These are phyloP conservation scores for Danaus melanippus DNA, from an alignment of 1,140 invertebrate genomes.

Conservation along the genomic window DNA sequence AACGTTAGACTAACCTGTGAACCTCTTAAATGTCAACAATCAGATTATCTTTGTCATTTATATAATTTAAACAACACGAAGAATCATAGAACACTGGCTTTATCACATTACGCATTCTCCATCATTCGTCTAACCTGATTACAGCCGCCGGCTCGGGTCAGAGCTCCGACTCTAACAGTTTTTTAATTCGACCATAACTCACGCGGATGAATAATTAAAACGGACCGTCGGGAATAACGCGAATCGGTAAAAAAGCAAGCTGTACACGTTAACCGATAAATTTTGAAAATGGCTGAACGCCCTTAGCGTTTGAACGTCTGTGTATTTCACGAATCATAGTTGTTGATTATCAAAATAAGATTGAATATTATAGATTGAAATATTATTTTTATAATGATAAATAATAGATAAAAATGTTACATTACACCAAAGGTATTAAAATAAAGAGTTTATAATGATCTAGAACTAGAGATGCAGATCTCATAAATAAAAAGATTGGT, in stretches of 20 bases:
- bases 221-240: slow-evolving; percentile 54
- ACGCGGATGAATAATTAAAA: slow-evolving; percentile 72
- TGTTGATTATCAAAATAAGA: too few species aligned
- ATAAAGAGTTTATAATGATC: too few species aligned
- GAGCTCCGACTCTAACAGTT: slow-evolving; percentile 69
- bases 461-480: too few species aligned
- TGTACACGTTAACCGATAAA: slow-evolving; percentile 49
- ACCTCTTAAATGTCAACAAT: too few species aligned
- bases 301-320: slow-evolving; percentile 42
- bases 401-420: too few species aligned
- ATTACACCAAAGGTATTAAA: too few species aligned
- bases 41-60: too few species aligned
- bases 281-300: slow-evolving; percentile 57
- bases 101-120: slow-evolving; percentile 59
- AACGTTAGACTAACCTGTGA: too few species aligned
- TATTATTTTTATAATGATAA: too few species aligned
- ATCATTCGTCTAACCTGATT: slow-evolving; percentile 66
- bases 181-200: slow-evolving; percentile 74
- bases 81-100: slow-evolving; percentile 12
- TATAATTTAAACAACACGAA: background rate
- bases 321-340: background rate
- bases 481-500: too few species aligned
- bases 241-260: slow-evolving; percentile 56
- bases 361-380: too few species aligned
- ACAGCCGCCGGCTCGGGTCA: slow-evolving; percentile 52